phyloP scores from a whole-genome alignment of 2,888 invertebrate genomes.

The Drosophila rubida region DNA sequence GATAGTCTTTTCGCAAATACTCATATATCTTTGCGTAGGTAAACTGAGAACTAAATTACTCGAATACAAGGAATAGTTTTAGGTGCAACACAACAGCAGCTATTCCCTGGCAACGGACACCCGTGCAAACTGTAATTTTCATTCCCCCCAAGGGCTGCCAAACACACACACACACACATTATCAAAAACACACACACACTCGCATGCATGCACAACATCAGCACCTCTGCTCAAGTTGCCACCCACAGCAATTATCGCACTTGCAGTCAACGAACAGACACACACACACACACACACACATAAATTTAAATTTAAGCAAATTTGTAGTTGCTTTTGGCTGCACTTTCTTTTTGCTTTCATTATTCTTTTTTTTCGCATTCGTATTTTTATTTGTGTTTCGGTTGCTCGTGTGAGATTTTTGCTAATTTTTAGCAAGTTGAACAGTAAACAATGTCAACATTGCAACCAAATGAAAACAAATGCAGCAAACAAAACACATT shows the following conservation, averaged over 20 bases:
- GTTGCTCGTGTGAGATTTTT: conserved; percentile 65
- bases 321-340: conserved; percentile 33
- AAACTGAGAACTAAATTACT: not conserved
- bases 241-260: conserved; percentile 56
- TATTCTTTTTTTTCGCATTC: conserved; percentile 10
- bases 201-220: conserved; percentile 29
- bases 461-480: conserved; percentile 79
- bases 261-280: conserved; percentile 20
- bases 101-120: too few relatives aligned
- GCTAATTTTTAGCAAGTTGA: conserved; percentile 77
- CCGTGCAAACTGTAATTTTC: conserved; percentile 30
- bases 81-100: not conserved
- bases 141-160: conserved; percentile 5
- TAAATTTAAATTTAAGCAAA: conserved; percentile 68
- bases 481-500: conserved; percentile 77
- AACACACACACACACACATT: conserved; percentile 1
- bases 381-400: conserved; percentile 17
- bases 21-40: not conserved
- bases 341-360: conserved; percentile 18
- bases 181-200: not conserved
- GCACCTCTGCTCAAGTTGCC: conserved; percentile 38
- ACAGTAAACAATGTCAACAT: conserved; percentile 79
- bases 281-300: conserved; percentile 24
- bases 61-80: conserved; percentile 8
- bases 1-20: not conserved